Evolutionary conservation across 2,888 invertebrate genomes (phyloP).

Genomic region (Hypselothyrea guttata): DNA sequence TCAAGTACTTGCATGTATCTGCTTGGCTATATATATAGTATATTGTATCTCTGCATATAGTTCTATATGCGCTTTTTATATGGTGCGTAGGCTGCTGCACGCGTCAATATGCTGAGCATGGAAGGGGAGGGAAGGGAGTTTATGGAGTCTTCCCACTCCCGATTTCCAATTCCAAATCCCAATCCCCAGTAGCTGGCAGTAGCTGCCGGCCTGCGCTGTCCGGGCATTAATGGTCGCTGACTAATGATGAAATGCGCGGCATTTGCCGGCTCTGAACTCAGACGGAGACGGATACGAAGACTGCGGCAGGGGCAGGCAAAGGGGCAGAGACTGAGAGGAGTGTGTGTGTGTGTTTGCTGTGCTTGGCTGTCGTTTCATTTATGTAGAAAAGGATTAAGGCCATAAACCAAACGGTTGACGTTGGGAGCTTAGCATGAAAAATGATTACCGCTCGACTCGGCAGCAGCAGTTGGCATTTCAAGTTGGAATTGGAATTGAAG

Average conservation of each 20-base stretch:
- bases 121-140: slow-evolving; percentile 2
- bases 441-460: slow-evolving; percentile 65
- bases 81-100: slow-evolving; percentile 67
- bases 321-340: slow-evolving; percentile 41
- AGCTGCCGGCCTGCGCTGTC: slow-evolving; percentile 30
- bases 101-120: slow-evolving; percentile 52
- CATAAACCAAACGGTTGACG: slow-evolving; percentile 77
- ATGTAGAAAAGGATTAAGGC: slow-evolving; percentile 77
- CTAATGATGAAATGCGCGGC: slow-evolving; percentile 76
- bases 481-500: slow-evolving; percentile 9
- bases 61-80: slow-evolving; percentile 33
- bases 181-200: slow-evolving; percentile 57
- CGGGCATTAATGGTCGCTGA: slow-evolving; percentile 74
- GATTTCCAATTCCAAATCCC: slow-evolving; percentile 54
- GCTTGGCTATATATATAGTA: slow-evolving; percentile 8
- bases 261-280: slow-evolving; percentile 43
- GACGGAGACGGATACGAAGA: slow-evolving; percentile 24
- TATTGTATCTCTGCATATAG: slow-evolving; percentile 2
- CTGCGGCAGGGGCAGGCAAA: not conserved
- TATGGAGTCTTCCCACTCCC: slow-evolving; percentile 34
- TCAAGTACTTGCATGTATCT: slow-evolving; percentile 22
- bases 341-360: slow-evolving; percentile 3
- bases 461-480: slow-evolving; percentile 6
- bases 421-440: slow-evolving; percentile 76
- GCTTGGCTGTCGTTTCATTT: slow-evolving; percentile 63